Base-by-base conservation (phyloP, 2,113 vertebrate genomes). In the Cochlearius cochlearius region DNA sequence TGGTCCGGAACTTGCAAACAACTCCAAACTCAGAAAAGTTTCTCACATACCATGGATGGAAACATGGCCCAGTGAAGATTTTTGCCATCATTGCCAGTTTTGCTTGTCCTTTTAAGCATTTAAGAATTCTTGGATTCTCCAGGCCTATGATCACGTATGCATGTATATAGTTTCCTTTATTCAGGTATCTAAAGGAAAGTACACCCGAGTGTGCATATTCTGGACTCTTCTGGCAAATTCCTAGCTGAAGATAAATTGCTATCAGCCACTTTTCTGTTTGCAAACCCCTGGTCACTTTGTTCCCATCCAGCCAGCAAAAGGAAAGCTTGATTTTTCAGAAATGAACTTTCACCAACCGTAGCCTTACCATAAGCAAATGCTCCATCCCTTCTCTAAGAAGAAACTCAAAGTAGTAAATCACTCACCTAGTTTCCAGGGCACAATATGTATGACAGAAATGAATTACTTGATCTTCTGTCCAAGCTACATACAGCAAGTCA, bases 81-180 rank as follows among this genome's bases (percentile, higher is more conserved):
- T 71, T 76, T 76, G 12, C 53, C 29, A 49, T 7, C 36, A 36
- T 34, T 69, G 36, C 15, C 59, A 45, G 21, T 53, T 69, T 73
- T 56, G 2, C 21, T 45, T 26, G 15, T 45, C 6, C 17, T 71
- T 22, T 63, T 34, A 58, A 43, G 34, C n/a, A 27, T 19, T 56
- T 49, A 36, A 63, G 56, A 41, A 47, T 10, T 86, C 18, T 26
- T 72, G 79, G 56, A 16, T 58, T 87, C 64, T 74, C 68, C 74
- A 64, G 21, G 27, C 18, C 58, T 26, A 13, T 0, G 1, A n/a
- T 52, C 60, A n/a, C 1, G 0, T n/a, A 4, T 14, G 5, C 6
- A 8, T 9, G 20, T 17, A n/a, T 10, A 9, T 23, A 12, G 41
- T 34, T 73, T 30, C 32, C 56, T 74, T 39, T 62, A 29, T 55